These are phyloP conservation scores for Gila orcuttii DNA, from an alignment of 2,113 vertebrate genomes.

Conservation along the genomic window DNA sequence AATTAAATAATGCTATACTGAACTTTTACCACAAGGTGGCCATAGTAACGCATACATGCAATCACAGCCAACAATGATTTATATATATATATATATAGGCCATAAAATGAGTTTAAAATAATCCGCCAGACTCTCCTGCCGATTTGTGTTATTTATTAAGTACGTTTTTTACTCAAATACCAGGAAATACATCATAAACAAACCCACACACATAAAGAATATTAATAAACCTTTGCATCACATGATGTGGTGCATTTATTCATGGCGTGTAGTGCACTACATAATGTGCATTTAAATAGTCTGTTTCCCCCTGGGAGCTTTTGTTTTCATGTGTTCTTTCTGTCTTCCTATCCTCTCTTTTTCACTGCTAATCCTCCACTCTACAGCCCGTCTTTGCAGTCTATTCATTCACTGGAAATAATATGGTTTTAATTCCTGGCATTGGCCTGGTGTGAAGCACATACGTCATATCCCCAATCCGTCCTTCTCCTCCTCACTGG, in stretches of 20 bases:
- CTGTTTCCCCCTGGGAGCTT: background rate
- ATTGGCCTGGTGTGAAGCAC: background rate
- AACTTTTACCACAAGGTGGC: too few species aligned
- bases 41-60: too few species aligned
- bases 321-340: constrained; percentile 17
- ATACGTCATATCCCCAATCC: constrained; percentile 24
- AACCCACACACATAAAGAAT: background rate
- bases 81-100: too few species aligned
- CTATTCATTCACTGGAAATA: constrained; percentile 43
- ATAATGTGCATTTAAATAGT: constrained; percentile 4
- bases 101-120: too few species aligned
- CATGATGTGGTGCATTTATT: background rate
- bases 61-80: too few species aligned
- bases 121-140: too few species aligned
- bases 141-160: background rate
- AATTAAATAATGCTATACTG: too few species aligned
- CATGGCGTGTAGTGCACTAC: background rate
- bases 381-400: constrained; percentile 16
- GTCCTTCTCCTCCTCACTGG: background rate
- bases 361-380: constrained; percentile 10
- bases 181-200: background rate
- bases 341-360: constrained; percentile 12
- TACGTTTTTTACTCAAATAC: background rate
- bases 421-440: constrained; percentile 42
- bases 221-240: background rate